Percentiles rank a stretch among this genome's conserved stretches.
Conservation (phyloP, 2,888 invertebrate species). For the Yponomeuta plumbellus region DNA sequence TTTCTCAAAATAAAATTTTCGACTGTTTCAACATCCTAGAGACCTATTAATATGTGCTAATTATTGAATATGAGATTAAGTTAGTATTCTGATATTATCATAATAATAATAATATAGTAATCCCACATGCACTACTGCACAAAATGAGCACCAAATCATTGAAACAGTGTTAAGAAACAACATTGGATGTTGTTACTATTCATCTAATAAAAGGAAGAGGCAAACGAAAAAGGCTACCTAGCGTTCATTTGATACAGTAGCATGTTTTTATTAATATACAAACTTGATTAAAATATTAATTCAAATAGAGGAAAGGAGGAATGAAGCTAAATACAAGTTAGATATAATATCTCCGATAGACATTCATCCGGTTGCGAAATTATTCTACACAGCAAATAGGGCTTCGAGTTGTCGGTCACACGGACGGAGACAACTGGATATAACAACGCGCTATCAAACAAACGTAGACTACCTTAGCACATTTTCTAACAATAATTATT, state of each 20-base stretch:
- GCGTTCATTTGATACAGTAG: slow-evolving; percentile 53
- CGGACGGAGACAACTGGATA: neutral
- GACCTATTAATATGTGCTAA: slow-evolving; percentile 21
- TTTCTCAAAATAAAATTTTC: slow-evolving; percentile 60
- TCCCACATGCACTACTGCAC: slow-evolving; percentile 45
- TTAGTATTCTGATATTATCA: slow-evolving; percentile 27
- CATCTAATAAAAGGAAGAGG: neutral
- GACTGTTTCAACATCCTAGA: slow-evolving; percentile 35
- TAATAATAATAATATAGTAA: slow-evolving; percentile 24
- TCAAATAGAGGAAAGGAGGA: slow-evolving; percentile 30
- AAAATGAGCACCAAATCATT: slow-evolving; percentile 49
- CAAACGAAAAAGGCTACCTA: slow-evolving; percentile 19
- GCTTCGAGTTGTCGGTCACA: neutral
- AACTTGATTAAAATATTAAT: slow-evolving; percentile 21
- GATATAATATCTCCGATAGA: slow-evolving; percentile 6
- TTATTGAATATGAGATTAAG: slow-evolving; percentile 32
- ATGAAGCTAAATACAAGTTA: slow-evolving; percentile 29
- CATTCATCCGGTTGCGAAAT: slow-evolving; percentile 13
- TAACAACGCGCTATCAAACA: slow-evolving; percentile 9
- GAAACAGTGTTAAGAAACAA: slow-evolving; percentile 2
- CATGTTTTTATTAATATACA: slow-evolving; percentile 25
- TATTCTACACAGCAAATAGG: slow-evolving; percentile 6
- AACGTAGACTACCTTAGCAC: neutral
- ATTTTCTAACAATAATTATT: slow-evolving; percentile 2
- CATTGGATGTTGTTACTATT: neutral